Evolutionary conservation across 2,113 vertebrate species (phyloP).

Genomic region (Leucoraja erinaceus): DNA sequence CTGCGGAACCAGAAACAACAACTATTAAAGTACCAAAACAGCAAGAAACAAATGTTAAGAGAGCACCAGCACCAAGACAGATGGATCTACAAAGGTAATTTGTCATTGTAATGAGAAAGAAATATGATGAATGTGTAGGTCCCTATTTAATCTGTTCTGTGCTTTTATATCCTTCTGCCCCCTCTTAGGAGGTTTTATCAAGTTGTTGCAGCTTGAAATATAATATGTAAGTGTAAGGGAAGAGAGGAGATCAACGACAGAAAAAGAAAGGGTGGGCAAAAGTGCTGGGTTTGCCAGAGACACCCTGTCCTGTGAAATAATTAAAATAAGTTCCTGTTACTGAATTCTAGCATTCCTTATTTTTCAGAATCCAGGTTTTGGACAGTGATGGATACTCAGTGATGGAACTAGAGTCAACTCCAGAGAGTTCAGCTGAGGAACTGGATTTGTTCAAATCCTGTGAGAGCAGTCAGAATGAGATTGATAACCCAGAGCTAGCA

Average conservation of each 20-base stretch:
- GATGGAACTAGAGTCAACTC: conserved; percentile 66
- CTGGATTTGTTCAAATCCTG: conserved; percentile 56
- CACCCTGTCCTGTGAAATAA: too few species aligned
- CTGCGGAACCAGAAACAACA: conserved; percentile 67
- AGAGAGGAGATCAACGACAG: not conserved
- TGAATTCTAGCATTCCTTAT: conserved; percentile 48
- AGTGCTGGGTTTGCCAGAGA: too few species aligned
- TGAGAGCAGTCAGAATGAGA: conserved; percentile 58
- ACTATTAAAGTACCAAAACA: conserved; percentile 92
- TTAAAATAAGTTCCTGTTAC: not conserved
- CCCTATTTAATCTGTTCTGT: not conserved
- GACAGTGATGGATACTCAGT: conserved; percentile 64
- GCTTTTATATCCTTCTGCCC: not conserved
- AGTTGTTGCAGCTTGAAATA: not conserved
- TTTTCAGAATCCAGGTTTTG: conserved; percentile 64
- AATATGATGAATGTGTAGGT: not conserved
- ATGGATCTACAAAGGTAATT: conserved; percentile 91
- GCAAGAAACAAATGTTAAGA: conserved; percentile 73
- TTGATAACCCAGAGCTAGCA: conserved; percentile 56
- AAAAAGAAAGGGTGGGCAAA: too few species aligned
- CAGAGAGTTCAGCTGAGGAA: conserved; percentile 55
- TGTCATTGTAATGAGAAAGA: not conserved
- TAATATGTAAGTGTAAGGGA: conserved; percentile 16
- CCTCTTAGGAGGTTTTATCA: not conserved
- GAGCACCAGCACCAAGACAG: conserved; percentile 80